These are phyloP conservation scores for Hippocampus comes DNA, from an alignment of 2,113 vertebrate genomes.

Conservation along the genomic window DNA sequence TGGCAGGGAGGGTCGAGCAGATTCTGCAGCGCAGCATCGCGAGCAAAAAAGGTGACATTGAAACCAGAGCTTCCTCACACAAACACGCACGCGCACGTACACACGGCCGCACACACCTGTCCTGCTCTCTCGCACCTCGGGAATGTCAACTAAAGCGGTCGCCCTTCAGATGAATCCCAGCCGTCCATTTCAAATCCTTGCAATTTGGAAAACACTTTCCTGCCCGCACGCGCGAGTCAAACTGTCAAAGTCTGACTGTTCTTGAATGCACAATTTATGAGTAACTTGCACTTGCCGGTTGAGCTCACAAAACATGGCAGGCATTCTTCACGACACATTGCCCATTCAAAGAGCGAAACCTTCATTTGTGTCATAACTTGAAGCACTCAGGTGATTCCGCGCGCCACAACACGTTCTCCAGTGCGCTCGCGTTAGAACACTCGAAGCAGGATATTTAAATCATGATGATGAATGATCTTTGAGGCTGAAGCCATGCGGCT, in stretches of 20 bases:
- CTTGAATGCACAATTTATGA: slow-evolving; percentile 26
- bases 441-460: slow-evolving; percentile 33
- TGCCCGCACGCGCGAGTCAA: neutral
- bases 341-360: slow-evolving; percentile 11
- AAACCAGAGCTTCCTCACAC: neutral
- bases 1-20: slow-evolving; percentile 90
- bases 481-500: slow-evolving; percentile 27
- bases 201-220: slow-evolving; percentile 20
- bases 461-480: slow-evolving; percentile 33
- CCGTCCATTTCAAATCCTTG: slow-evolving; percentile 21
- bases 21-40: slow-evolving; percentile 86
- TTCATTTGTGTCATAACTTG: slow-evolving; percentile 1
- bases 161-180: slow-evolving; percentile 1
- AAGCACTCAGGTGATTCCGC: neutral
- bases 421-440: slow-evolving; percentile 4
- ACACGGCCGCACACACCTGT: neutral
- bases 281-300: slow-evolving; percentile 8
- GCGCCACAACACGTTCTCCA: neutral
- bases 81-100: slow-evolving; percentile 2
- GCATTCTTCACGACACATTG: slow-evolving; percentile 38
- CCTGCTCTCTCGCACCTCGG: neutral
- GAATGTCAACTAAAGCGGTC: slow-evolving; percentile 16
- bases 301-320: slow-evolving; percentile 44
- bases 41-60: slow-evolving; percentile 73
- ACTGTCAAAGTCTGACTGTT: slow-evolving; percentile 24